Percentiles rank a stretch among this genome's conserved stretches.
phyloP scores from a whole-genome alignment of 2,113 vertebrate genomes.

The Campylorhamphus procurvoides region DNA sequence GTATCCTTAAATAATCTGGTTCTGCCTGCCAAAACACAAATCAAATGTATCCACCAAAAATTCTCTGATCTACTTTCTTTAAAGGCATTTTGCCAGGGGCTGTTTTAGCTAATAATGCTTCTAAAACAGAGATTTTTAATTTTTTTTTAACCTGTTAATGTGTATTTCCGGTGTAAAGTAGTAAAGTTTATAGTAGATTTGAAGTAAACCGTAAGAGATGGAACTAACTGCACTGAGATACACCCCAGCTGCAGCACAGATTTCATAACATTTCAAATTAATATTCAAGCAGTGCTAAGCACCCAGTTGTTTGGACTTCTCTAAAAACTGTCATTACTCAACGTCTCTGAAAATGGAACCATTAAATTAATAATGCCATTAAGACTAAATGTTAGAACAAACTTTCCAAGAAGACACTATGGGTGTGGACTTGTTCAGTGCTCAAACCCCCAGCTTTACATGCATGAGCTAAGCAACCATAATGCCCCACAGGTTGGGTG shows the following conservation, averaged over 20 bases:
- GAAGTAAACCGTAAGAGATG: background rate
- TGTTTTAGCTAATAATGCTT: slow-evolving; percentile 46
- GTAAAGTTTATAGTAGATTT: background rate
- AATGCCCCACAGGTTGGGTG: slow-evolving; percentile 29
- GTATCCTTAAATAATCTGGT: slow-evolving; percentile 52
- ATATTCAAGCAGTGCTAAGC: background rate
- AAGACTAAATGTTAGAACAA: background rate
- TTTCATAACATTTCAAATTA: background rate
- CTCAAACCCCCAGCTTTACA: slow-evolving; percentile 3
- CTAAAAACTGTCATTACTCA: background rate
- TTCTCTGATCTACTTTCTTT: slow-evolving; percentile 46
- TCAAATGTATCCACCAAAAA: slow-evolving; percentile 48
- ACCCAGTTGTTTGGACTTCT: background rate
- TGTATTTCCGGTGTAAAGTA: background rate
- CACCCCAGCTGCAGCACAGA: background rate
- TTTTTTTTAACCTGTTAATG: background rate
- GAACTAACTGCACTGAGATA: background rate
- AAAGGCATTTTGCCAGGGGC: slow-evolving; percentile 35
- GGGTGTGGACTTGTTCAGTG: background rate
- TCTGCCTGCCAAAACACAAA: slow-evolving; percentile 62
- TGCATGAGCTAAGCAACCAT: slow-evolving; percentile 21
- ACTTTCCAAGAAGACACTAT: slow-evolving; percentile 33
- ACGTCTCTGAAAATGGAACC: background rate
- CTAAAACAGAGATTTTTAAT: background rate
- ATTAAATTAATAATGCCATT: slow-evolving; percentile 6